Conservation (phyloP, 2,888 invertebrate species). For the Resseliella maxima region DNA sequence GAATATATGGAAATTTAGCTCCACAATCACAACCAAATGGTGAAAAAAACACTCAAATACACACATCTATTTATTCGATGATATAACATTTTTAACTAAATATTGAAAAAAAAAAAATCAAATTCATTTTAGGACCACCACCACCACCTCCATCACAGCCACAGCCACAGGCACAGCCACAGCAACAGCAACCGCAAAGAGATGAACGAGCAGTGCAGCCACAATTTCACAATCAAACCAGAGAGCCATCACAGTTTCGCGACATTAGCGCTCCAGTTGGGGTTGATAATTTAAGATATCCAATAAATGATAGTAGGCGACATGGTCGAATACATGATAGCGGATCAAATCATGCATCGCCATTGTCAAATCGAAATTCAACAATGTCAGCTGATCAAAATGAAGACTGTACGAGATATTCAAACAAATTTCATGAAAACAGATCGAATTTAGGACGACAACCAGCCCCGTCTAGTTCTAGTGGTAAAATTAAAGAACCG, state of each 20-base stretch:
- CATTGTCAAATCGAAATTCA: background rate
- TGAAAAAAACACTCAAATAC: too few relatives aligned
- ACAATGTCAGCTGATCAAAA: background rate
- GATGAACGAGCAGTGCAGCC: background rate
- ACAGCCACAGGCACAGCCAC: too few relatives aligned
- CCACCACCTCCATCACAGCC: too few relatives aligned
- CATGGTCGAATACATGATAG: constrained; percentile 8
- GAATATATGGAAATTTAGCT: too few relatives aligned
- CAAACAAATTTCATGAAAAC: background rate
- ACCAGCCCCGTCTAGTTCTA: background rate
- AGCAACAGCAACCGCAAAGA: background rate
- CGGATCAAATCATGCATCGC: constrained; percentile 18
- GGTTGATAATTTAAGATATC: background rate
- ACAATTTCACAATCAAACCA: background rate
- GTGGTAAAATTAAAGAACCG: constrained; percentile 4
- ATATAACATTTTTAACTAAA: too few relatives aligned
- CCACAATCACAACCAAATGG: constrained; percentile 54
- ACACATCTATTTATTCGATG: too few relatives aligned
- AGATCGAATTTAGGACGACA: constrained; percentile 35
- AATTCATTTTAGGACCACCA: too few relatives aligned
- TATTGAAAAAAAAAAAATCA: too few relatives aligned
- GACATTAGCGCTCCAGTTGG: background rate
- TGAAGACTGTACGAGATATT: constrained; percentile 18
- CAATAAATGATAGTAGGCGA: background rate
- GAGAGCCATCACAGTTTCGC: background rate